These are phyloP conservation scores for Monoplex corrugatus DNA, from an alignment of 2,888 invertebrate genomes.

Conservation along the genomic window DNA sequence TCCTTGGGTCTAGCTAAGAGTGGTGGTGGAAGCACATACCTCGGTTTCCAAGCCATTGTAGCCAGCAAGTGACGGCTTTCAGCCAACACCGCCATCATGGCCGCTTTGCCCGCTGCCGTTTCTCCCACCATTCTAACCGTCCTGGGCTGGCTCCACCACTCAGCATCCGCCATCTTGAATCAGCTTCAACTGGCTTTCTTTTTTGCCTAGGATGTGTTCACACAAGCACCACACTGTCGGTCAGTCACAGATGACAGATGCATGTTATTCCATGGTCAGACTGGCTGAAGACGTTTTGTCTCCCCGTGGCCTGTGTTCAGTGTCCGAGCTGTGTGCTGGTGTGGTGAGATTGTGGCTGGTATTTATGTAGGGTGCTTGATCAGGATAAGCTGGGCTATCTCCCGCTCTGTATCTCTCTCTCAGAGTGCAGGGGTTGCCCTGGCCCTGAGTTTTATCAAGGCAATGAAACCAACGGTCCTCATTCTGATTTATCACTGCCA, in stretches of 20 bases:
- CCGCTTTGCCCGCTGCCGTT: background rate
- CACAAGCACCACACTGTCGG: background rate
- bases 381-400: conserved; percentile 40
- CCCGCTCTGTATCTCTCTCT: conserved; percentile 37
- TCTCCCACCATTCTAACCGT: background rate
- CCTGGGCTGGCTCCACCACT: background rate
- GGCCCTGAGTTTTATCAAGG: conserved; percentile 46
- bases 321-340: conserved; percentile 20
- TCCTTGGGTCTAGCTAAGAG: background rate
- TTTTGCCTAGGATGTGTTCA: background rate
- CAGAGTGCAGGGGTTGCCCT: conserved; percentile 18
- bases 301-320: background rate
- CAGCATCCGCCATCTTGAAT: conserved; percentile 45
- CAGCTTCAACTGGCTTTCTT: background rate
- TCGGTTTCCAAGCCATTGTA: conserved; percentile 30
- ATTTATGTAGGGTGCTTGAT: conserved; percentile 27
- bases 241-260: background rate
- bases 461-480: conserved; percentile 22
- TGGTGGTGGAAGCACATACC: conserved; percentile 34
- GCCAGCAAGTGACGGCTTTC: background rate
- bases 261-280: background rate
- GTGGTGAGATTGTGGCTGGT: conserved; percentile 34
- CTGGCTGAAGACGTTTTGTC: background rate
- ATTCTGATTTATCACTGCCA: conserved; percentile 51
- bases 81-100: too few relatives aligned